Evolutionary conservation across 2,888 invertebrate species (phyloP).

Genomic region (Agapetus fuscipes): DNA sequence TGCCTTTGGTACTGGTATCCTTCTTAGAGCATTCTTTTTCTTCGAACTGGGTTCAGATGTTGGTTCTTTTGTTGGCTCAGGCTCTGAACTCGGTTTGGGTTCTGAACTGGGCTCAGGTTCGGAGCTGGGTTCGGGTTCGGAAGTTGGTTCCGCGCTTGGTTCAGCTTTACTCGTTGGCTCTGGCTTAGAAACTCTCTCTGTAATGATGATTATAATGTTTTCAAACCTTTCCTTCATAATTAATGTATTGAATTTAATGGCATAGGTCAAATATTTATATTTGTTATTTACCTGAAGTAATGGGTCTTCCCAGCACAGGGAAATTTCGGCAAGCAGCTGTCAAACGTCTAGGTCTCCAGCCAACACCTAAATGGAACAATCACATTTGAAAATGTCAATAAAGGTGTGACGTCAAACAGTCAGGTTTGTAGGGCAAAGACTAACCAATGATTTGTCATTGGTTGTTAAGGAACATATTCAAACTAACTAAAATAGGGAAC

Average conservation of each 20-base stretch:
- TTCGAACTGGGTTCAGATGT: conserved; percentile 28
- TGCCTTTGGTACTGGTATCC: conserved; percentile 32
- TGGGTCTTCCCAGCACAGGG: conserved; percentile 46
- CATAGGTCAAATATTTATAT: no score
- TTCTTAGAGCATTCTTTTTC: no score
- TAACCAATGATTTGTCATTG: no score
- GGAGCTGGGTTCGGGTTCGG: conserved; percentile 31
- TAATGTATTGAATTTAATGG: no score
- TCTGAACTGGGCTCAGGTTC: conserved; percentile 36
- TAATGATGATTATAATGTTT: no score
- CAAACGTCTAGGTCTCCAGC: conserved; percentile 79
- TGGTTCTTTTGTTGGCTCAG: conserved; percentile 31
- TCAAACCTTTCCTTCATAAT: no score
- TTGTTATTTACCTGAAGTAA: no score
- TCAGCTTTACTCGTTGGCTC: conserved; percentile 34
- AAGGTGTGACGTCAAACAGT: no score
- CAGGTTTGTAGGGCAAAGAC: no score
- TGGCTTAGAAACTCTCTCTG: conserved; percentile 31
- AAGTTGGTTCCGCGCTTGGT: conserved; percentile 37
- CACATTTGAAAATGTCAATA: no score
- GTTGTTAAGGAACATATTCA: no score
- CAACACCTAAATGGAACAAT: conserved; percentile 51
- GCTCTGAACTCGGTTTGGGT: conserved; percentile 33
- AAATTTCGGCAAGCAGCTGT: conserved; percentile 73
- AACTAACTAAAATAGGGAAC: no score